These are phyloP conservation scores for Meloidogyne floridensis DNA, from an alignment of 1,140 invertebrate genomes.

Conservation along the genomic window DNA sequence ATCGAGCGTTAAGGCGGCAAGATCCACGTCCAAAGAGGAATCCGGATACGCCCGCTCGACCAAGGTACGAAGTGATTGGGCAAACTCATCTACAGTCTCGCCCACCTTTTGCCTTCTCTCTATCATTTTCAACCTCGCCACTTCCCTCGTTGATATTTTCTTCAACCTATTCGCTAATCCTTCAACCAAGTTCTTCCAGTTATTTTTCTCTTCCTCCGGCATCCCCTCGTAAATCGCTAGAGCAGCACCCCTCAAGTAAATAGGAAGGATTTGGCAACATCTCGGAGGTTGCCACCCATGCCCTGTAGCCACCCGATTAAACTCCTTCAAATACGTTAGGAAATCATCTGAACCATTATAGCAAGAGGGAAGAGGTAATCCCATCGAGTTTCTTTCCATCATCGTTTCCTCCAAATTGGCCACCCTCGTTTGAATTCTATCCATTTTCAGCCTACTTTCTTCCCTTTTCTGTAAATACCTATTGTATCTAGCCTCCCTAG, in stretches of 20 bases:
- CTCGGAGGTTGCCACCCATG: neutral
- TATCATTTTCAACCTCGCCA: neutral
- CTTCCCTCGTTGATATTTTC: neutral
- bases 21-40: neutral
- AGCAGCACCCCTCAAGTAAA: neutral
- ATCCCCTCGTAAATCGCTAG: neutral
- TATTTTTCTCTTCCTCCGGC: neutral
- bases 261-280: neutral
- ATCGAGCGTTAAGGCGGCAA: neutral
- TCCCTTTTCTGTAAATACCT: too few relatives aligned
- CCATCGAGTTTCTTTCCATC: too few relatives aligned
- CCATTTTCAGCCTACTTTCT: too few relatives aligned
- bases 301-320: neutral
- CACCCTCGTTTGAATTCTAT: too few relatives aligned
- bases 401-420: too few relatives aligned
- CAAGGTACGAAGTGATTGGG: neutral
- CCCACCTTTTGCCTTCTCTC: neutral
- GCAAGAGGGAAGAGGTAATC: too few relatives aligned
- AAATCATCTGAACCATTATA: neutral
- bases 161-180: neutral
- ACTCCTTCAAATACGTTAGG: neutral
- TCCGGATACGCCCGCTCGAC: neutral
- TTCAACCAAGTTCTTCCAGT: neutral
- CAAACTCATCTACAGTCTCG: constrained; percentile 7
- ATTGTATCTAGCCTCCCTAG: too few relatives aligned